phyloP scores from a whole-genome alignment of 2,113 vertebrate genomes.

The Corydoras maculifer region DNA sequence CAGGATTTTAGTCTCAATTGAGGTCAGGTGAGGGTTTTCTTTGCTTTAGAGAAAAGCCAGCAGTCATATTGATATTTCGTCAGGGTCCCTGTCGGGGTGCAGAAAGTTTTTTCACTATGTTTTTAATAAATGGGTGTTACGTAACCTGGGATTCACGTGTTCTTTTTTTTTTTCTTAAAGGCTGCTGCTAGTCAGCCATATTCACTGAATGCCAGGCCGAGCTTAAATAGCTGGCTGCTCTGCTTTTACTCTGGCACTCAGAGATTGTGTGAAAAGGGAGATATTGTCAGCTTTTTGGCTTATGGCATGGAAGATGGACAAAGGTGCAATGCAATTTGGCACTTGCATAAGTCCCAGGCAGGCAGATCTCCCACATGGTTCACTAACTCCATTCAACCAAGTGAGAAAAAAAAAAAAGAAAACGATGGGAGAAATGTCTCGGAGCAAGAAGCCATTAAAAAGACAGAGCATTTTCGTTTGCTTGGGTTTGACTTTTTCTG shows the following conservation, averaged over 20 bases:
- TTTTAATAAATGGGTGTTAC: slow-evolving; percentile 29
- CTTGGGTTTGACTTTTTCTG: not conserved
- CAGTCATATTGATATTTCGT: not conserved
- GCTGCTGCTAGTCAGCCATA: slow-evolving; percentile 19
- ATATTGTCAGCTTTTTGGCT: slow-evolving; percentile 43
- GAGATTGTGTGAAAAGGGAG: slow-evolving; percentile 26
- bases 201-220: slow-evolving; percentile 9
- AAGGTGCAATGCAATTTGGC: slow-evolving; percentile 39
- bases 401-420: slow-evolving; percentile 11
- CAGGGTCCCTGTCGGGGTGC: not conserved
- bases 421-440: not conserved
- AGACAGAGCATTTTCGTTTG: not conserved
- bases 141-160: slow-evolving; percentile 11
- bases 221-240: slow-evolving; percentile 21
- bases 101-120: slow-evolving; percentile 20
- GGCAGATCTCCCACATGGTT: slow-evolving; percentile 17
- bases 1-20: not conserved
- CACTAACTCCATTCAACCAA: slow-evolving; percentile 26
- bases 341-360: slow-evolving; percentile 1
- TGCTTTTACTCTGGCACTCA: slow-evolving; percentile 20
- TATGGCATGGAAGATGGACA: slow-evolving; percentile 26
- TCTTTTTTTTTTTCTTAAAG: slow-evolving; percentile 14
- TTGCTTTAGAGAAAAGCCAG: not conserved
- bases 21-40: not conserved
- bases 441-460: not conserved